These are phyloP conservation scores for Pachydiplax longipennis DNA, from an alignment of 2,888 invertebrate species.

Conservation along the genomic window DNA sequence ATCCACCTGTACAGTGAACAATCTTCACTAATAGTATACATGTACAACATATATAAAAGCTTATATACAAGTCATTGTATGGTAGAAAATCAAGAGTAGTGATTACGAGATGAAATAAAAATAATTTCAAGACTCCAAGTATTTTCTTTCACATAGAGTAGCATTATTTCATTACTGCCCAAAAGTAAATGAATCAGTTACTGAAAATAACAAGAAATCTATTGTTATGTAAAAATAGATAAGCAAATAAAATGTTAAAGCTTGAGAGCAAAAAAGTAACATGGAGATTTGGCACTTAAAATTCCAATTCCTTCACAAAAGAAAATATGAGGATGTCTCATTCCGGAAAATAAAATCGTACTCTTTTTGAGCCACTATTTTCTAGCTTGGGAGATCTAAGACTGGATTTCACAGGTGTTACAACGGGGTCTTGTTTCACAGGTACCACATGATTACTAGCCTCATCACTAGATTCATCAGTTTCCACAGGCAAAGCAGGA, in stretches of 20 bases:
- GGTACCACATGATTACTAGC: constrained; percentile 45
- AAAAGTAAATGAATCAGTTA: too few species aligned
- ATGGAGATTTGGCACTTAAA: background rate
- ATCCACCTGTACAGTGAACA: background rate
- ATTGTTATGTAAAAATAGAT: too few species aligned
- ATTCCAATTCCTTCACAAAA: background rate
- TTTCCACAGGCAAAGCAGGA: background rate
- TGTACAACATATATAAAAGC: background rate
- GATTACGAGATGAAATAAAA: background rate
- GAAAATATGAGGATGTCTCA: background rate
- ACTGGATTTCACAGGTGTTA: constrained; percentile 53
- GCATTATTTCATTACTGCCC: too few species aligned
- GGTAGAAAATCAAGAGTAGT: background rate
- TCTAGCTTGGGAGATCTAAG: constrained; percentile 51
- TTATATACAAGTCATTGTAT: background rate
- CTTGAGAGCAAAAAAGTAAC: background rate
- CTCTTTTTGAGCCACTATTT: constrained; percentile 53
- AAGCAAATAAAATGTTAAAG: background rate
- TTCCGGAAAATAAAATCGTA: constrained; percentile 54
- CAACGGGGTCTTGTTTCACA: background rate
- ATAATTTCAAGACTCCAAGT: background rate
- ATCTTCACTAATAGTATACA: background rate
- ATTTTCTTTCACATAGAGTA: too few species aligned
- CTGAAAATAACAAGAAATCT: too few species aligned
- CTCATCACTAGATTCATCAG: background rate